Conservation (phyloP, 2,797 vertebrate species). For the Coracias cyanogaster region DNA sequence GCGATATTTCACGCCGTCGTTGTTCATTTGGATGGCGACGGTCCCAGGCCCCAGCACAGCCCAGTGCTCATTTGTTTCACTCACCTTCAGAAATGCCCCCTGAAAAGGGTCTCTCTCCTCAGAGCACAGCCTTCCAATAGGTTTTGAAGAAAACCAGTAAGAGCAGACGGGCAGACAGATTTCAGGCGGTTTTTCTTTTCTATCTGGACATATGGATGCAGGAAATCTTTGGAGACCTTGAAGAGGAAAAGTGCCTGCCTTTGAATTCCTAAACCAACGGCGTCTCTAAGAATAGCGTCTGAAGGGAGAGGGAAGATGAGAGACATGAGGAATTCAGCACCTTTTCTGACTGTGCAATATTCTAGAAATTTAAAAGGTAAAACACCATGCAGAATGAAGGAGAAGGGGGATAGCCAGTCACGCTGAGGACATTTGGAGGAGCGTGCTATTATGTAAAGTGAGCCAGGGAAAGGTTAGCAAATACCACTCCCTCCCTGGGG, state of each 20-base stretch:
- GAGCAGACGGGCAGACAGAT: neutral
- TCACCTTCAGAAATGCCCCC: neutral
- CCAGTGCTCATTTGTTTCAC: accelerated
- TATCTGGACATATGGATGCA: constrained; percentile 22
- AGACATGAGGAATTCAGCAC: neutral
- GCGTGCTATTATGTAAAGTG: constrained; percentile 13
- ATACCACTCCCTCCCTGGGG: constrained; percentile 34
- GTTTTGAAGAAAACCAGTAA: neutral
- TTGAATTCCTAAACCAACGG: constrained; percentile 29
- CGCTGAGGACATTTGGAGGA: constrained; percentile 26
- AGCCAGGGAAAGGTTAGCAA: constrained; percentile 16
- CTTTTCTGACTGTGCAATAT: neutral
- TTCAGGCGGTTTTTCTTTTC: constrained; percentile 23
- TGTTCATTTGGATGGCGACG: accelerated
- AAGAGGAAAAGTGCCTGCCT: constrained; percentile 30
- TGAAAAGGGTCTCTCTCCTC: neutral
- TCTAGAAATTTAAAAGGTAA: neutral
- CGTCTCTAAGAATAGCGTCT: constrained; percentile 53
- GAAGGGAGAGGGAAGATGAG: neutral
- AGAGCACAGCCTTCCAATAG: neutral
- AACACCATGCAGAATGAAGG: neutral
- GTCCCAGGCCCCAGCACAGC: neutral
- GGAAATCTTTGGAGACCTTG: constrained; percentile 53
- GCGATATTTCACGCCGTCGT: accelerated
- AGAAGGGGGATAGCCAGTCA: neutral